phyloP scores from a whole-genome alignment of 2,888 invertebrate species.

The Nomada hirtipes region DNA sequence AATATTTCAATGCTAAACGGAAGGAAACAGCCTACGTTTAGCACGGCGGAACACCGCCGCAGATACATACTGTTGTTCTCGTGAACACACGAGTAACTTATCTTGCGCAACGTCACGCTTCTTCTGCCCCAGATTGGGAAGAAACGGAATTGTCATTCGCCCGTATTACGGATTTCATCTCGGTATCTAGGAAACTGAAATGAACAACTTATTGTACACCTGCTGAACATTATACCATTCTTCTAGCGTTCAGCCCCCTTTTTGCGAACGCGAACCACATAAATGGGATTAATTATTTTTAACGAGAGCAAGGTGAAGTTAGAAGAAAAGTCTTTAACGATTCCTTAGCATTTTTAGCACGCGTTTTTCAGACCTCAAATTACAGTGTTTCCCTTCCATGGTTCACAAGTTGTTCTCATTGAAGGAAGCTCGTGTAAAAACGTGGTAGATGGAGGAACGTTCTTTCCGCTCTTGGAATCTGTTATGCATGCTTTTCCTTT shows the following conservation, averaged over 20 bases:
- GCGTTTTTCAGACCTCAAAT: not conserved
- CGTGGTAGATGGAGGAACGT: not conserved
- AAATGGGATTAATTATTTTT: not conserved
- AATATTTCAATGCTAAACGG: slow-evolving; percentile 51
- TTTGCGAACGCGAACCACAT: not conserved
- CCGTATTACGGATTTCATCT: slow-evolving; percentile 32
- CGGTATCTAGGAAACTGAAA: slow-evolving; percentile 21
- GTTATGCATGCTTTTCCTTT: slow-evolving; percentile 54
- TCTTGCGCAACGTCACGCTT: slow-evolving; percentile 55
- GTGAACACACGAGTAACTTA: slow-evolving; percentile 48
- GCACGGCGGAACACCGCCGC: not conserved
- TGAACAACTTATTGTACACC: not conserved
- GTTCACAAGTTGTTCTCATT: slow-evolving; percentile 5
- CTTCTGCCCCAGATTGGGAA: slow-evolving; percentile 51
- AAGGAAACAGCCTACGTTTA: slow-evolving; percentile 39
- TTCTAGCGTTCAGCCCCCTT: not conserved
- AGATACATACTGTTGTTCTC: slow-evolving; percentile 15
- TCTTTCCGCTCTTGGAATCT: slow-evolving; percentile 41
- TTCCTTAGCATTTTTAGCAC: not conserved
- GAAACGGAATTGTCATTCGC: slow-evolving; percentile 47
- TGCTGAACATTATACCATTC: not conserved
- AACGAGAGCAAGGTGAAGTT: not conserved
- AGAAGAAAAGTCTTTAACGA: too few species aligned
- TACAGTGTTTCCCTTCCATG: too few species aligned
- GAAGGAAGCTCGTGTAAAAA: slow-evolving; percentile 12